Conservation (phyloP, 2,888 invertebrate species). For the Timema podura region DNA sequence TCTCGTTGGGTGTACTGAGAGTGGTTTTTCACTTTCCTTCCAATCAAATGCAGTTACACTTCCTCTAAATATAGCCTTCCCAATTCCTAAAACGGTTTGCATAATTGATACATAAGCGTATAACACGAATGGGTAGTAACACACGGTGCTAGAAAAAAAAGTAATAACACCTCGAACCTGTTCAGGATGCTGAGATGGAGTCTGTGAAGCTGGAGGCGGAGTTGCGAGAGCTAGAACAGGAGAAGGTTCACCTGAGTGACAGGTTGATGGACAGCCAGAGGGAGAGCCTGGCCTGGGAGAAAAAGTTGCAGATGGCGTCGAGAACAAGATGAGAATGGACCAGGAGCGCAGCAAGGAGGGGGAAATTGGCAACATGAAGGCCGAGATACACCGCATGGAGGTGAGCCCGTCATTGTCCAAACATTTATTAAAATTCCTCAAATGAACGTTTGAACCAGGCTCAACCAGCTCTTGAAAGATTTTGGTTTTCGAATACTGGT, state of each 20-base stretch:
- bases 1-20: too few species aligned
- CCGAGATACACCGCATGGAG: constrained; percentile 81
- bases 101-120: too few species aligned
- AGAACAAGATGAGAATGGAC: constrained; percentile 64
- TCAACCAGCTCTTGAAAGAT: too few species aligned
- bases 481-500: too few species aligned
- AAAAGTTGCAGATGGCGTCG: constrained; percentile 67
- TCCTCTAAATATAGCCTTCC: too few species aligned
- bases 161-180: not conserved
- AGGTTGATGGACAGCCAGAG: constrained; percentile 59
- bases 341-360: constrained; percentile 62
- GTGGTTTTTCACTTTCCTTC: too few species aligned
- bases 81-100: too few species aligned
- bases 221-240: constrained; percentile 60
- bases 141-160: not conserved
- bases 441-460: too few species aligned
- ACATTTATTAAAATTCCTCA: constrained; percentile 27
- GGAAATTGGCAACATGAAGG: constrained; percentile 71
- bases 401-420: constrained; percentile 45
- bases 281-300: constrained; percentile 76
- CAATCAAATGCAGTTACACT: too few species aligned
- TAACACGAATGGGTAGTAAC: too few species aligned
- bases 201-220: constrained; percentile 64
- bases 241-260: constrained; percentile 61
- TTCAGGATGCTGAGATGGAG: constrained; percentile 64